Conservation (phyloP, 2,797 vertebrate species). For the Microctenopoma steveboyesi region DNA sequence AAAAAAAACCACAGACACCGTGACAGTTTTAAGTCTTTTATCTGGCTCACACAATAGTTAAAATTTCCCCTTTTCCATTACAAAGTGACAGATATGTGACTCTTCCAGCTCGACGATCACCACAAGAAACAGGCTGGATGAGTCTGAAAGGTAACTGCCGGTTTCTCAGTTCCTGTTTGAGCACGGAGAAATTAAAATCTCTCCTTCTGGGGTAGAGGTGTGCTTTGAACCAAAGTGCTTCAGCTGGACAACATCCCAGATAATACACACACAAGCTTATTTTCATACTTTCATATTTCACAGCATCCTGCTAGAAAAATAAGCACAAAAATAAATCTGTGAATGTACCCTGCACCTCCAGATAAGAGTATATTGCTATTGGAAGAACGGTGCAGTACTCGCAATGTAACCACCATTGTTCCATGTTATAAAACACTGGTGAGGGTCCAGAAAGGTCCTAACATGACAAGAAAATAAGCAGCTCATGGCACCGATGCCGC, state of each 20-base stretch:
- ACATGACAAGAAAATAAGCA: too few relatives aligned
- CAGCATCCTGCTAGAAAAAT: constrained; percentile 29
- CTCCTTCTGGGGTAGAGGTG: background rate
- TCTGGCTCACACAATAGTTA: constrained; percentile 22
- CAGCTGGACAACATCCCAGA: background rate
- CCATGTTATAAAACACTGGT: background rate
- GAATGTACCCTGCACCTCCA: constrained; percentile 22
- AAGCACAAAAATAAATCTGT: constrained; percentile 37
- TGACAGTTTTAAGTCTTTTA: background rate
- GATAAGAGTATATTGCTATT: constrained; percentile 10
- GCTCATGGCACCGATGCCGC: too few relatives aligned
- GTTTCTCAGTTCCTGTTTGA: constrained; percentile 43
- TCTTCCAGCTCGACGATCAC: constrained; percentile 49
- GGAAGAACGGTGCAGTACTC: background rate
- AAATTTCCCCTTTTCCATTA: constrained; percentile 29
- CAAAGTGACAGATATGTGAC: constrained; percentile 49
- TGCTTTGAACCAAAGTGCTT: background rate
- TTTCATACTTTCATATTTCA: constrained; percentile 6
- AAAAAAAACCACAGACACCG: constrained; percentile 20
- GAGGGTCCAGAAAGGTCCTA: too few relatives aligned
- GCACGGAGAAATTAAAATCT: constrained; percentile 29
- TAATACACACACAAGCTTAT: background rate
- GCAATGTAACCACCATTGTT: background rate
- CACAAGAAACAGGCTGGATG: constrained; percentile 62
- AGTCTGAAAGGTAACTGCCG: constrained; percentile 40